phyloP scores from a whole-genome alignment of 1,140 invertebrate species.

The Pseudomyrmex flavicornis region DNA sequence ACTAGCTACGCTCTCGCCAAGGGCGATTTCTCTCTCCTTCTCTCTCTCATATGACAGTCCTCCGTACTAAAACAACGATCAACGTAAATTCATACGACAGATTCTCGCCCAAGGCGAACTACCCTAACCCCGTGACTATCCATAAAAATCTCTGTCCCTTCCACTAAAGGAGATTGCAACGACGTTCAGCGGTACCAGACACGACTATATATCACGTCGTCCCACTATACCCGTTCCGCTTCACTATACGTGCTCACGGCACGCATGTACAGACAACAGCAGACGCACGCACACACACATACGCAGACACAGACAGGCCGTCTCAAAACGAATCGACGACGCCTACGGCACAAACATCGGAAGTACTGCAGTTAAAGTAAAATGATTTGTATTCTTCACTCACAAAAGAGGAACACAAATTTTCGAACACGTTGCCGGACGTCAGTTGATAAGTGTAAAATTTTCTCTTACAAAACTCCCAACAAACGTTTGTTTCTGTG shows the following conservation, averaged over 20 bases:
- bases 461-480: no score
- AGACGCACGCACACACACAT: slow-evolving; percentile 44
- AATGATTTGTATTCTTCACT: slow-evolving; percentile 35
- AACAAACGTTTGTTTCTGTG: no score
- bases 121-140: slow-evolving; percentile 60
- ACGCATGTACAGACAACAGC: slow-evolving; percentile 38
- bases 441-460: no score
- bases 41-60: background rate
- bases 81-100: slow-evolving; percentile 64
- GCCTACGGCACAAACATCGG: slow-evolving; percentile 26
- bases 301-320: slow-evolving; percentile 56
- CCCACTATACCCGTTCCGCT: slow-evolving; percentile 54
- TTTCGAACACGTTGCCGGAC: slow-evolving; percentile 10
- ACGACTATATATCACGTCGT: slow-evolving; percentile 65
- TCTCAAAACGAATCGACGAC: slow-evolving; percentile 52
- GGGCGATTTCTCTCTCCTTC: background rate
- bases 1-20: slow-evolving; percentile 14
- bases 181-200: slow-evolving; percentile 64
- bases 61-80: slow-evolving; percentile 60
- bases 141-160: slow-evolving; percentile 62
- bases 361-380: slow-evolving; percentile 43
- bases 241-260: slow-evolving; percentile 44
- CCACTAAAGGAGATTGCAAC: slow-evolving; percentile 69
- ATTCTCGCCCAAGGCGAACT: slow-evolving; percentile 57
- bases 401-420: background rate